Evolutionary conservation across 2,113 vertebrate species (phyloP), one percentile per base, ranked within the genome.

Genomic region (Halichoeres trimaculatus): DNA sequence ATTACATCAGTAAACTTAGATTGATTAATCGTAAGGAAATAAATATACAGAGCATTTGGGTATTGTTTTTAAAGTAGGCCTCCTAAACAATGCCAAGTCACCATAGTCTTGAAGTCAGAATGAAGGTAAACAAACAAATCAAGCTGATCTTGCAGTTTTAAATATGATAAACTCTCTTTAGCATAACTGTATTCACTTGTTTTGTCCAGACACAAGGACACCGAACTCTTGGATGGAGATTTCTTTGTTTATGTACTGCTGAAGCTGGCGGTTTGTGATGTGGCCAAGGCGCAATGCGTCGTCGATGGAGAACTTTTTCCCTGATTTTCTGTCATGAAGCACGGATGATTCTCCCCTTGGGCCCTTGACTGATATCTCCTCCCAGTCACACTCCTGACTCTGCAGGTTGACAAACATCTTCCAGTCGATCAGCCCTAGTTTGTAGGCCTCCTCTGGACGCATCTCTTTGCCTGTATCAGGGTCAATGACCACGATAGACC

Each of bases 381-480:
- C 98, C 98, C 98, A 99, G 90, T 99, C 97, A 0, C 98, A 99
- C 83, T 99, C 98, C 83, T 99, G 98, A 70, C 94, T 95, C 80
- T 97, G 95, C 76, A 99, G 94, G 81, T 98, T 98, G 84, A 97
- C 96, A 11, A 96, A 99, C 93, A 99, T 96, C 85, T 95, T 96
- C 97, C 97, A 98, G 68, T 99, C 96, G 2, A 99, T 99, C 82
- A 99, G 93, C 19, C 98, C 96, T 0, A 94, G 87, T 3, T 94
- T 94, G n/a, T 95, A 97, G 41, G 98, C 98, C 87, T 99, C 98
- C 83, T 98, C 95, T 0, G 98, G 98, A 58, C 94, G 93, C 95
- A 99, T 97, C 90, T 99, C 97, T 10, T 94, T 97, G 24, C 97
- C 97, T 0, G 96, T 94, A 53, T 99, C 97, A 0, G 98, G 98